phyloP scores from a whole-genome alignment of 2,113 vertebrate species.

The Excalfactoria chinensis region DNA sequence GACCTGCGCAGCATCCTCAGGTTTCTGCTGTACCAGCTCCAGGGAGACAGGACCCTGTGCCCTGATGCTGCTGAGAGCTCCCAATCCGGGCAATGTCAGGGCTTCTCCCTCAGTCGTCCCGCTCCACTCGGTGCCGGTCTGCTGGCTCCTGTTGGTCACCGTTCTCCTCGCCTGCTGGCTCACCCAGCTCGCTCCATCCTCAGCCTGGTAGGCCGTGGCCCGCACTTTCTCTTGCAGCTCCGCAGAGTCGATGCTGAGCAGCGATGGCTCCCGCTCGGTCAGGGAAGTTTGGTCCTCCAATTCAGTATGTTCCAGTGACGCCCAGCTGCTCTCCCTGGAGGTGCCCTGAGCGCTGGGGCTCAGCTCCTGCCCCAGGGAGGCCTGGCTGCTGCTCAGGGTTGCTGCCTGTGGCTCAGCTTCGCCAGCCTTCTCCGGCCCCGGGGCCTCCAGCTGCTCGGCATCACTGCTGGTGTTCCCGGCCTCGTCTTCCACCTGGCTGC shows the following conservation, averaged over 20 bases:
- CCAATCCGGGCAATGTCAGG: background rate
- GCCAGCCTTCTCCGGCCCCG: background rate
- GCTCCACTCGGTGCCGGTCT: background rate
- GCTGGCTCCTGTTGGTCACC: background rate
- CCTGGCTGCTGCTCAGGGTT: background rate
- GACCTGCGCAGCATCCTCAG: rapidly evolving
- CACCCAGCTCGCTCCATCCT: background rate
- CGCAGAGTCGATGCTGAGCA: background rate
- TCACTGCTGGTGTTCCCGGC: background rate
- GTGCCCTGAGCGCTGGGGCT: background rate
- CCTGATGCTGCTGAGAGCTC: background rate
- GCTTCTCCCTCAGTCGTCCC: background rate
- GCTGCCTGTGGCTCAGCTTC: background rate
- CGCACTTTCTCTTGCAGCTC: background rate
- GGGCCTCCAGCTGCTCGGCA: rapidly evolving
- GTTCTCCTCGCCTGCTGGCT: background rate
- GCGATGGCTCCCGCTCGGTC: rapidly evolving
- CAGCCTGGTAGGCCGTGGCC: background rate
- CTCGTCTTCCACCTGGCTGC: rapidly evolving
- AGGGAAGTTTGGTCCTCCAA: background rate
- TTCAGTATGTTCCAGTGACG: background rate
- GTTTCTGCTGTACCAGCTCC: background rate
- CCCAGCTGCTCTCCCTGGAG: background rate
- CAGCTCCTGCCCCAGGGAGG: background rate
- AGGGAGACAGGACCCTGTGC: background rate